These are phyloP conservation scores for Gobius niger DNA, from an alignment of 2,113 vertebrate genomes.

Conservation along the genomic window DNA sequence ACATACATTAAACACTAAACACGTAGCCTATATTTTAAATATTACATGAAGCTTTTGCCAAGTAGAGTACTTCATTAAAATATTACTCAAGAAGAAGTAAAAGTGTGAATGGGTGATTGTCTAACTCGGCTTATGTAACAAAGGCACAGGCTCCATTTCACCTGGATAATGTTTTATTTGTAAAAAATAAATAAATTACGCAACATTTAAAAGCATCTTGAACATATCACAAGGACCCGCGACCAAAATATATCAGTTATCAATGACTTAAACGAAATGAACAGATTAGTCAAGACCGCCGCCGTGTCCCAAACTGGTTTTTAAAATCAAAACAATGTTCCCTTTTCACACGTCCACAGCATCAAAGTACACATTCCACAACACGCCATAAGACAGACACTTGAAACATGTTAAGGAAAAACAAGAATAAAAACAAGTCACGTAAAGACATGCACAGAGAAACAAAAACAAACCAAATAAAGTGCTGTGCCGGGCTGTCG, in stretches of 20 bases:
- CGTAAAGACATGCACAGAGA: background rate
- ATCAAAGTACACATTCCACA: constrained; percentile 27
- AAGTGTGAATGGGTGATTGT: too few relatives aligned
- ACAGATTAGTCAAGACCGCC: background rate
- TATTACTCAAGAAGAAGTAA: too few relatives aligned
- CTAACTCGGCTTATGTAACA: too few relatives aligned
- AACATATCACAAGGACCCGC: too few relatives aligned
- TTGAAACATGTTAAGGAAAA: background rate
- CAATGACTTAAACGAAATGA: too few relatives aligned
- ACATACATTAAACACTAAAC: too few relatives aligned
- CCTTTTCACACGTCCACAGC: constrained; percentile 22
- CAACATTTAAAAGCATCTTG: background rate
- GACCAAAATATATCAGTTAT: too few relatives aligned
- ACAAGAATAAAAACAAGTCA: background rate
- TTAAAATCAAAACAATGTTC: constrained; percentile 14
- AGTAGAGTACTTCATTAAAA: too few relatives aligned
- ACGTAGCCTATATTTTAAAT: too few relatives aligned
- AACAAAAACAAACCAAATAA: constrained; percentile 26
- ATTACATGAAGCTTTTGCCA: too few relatives aligned
- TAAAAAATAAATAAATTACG: constrained; percentile 3
- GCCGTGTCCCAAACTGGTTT: background rate
- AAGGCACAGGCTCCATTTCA: background rate
- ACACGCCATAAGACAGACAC: constrained; percentile 10
- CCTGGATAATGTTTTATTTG: background rate
- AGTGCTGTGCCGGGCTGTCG: constrained; percentile 34